Evolutionary conservation across 2,797 vertebrate species (phyloP).

Genomic region (Todus mexicanus): DNA sequence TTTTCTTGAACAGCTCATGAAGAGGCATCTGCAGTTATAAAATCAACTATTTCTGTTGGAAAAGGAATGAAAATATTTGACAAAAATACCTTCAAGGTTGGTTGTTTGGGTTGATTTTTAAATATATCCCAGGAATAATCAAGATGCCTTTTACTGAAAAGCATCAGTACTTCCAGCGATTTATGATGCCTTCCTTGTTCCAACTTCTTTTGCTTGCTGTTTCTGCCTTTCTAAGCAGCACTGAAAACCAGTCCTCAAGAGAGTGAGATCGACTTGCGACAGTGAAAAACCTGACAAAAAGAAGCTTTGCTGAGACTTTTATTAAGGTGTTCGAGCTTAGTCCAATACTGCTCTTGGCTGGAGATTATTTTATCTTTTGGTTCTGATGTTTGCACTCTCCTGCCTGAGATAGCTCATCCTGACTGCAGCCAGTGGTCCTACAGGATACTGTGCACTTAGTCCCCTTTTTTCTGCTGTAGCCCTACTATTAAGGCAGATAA

Average conservation of each 20-base stretch:
- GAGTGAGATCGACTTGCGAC: not conserved
- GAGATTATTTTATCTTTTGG: not conserved
- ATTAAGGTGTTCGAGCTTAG: not conserved
- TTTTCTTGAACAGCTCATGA: slow-evolving; percentile 22
- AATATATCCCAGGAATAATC: slow-evolving; percentile 3
- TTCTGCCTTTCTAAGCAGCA: not conserved
- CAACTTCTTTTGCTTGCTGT: not conserved
- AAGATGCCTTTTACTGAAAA: not conserved
- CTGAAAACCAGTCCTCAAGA: not conserved
- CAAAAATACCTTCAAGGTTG: slow-evolving; percentile 9
- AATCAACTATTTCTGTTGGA: slow-evolving; percentile 59
- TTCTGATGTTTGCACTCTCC: not conserved
- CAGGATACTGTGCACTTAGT: not conserved
- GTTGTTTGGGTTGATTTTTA: not conserved
- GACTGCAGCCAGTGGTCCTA: not conserved
- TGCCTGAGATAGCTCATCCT: not conserved
- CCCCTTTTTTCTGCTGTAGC: not conserved
- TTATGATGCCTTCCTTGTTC: not conserved
- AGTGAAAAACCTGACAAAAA: not conserved
- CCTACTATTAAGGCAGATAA: not conserved
- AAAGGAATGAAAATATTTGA: slow-evolving; percentile 21
- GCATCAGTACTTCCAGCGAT: not conserved
- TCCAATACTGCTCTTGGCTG: not conserved
- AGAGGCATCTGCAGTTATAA: slow-evolving; percentile 50
- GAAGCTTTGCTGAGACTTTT: not conserved